Conservation (phyloP, 2,797 vertebrate species). For the Molossus alvarezi region DNA sequence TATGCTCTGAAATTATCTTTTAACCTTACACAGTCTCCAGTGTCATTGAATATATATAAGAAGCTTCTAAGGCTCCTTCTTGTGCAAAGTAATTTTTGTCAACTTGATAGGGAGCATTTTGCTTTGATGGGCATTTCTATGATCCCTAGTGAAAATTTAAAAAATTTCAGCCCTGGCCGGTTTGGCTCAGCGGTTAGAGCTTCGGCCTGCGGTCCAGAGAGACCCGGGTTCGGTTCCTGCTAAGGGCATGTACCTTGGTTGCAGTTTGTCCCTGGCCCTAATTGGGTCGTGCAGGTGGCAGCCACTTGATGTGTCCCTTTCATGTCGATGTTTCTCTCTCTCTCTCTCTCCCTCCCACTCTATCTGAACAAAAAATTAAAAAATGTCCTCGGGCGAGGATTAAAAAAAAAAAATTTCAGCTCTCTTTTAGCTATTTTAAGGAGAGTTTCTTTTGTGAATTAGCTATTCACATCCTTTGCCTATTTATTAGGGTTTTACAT, state of each 20-base stretch:
- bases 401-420: neutral
- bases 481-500: conserved; percentile 20
- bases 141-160: conserved; percentile 22
- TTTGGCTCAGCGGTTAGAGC: too few species aligned
- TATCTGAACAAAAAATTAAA: too few species aligned
- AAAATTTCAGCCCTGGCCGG: neutral
- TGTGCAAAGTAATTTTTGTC: conserved; percentile 30
- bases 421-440: conserved; percentile 46
- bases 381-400: neutral
- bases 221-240: too few species aligned
- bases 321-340: too few species aligned
- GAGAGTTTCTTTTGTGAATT: conserved; percentile 37
- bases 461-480: neutral
- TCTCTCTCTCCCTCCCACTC: too few species aligned
- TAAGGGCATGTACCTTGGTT: too few species aligned
- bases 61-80: neutral
- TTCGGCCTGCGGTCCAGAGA: too few species aligned
- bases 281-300: too few species aligned
- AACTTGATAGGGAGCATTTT: conserved; percentile 19
- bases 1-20: conserved; percentile 1
- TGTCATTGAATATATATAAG: neutral
- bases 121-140: conserved; percentile 43
- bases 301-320: too few species aligned
- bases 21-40: neutral
- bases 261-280: too few species aligned